Evolutionary conservation across 1,140 invertebrate genomes (phyloP).

Genomic region (Micrasema longulum): DNA sequence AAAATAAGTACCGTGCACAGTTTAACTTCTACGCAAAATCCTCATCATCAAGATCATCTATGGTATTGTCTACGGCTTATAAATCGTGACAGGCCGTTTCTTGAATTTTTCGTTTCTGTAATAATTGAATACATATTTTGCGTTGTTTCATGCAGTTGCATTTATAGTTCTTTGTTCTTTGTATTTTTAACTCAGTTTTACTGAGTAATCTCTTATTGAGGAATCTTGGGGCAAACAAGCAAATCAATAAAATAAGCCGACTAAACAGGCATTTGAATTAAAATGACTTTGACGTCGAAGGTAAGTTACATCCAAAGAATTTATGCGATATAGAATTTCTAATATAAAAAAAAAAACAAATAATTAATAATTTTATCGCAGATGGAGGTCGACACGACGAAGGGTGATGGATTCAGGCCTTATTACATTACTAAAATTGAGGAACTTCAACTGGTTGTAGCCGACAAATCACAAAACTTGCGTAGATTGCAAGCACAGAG

Average conservation of each 20-base stretch:
- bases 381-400: conserved; percentile 90
- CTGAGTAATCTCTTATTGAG: neutral
- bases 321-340: too few relatives aligned
- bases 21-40: too few relatives aligned
- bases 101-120: neutral
- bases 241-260: neutral
- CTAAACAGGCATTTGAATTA: neutral
- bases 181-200: too few relatives aligned
- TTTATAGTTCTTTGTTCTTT: neutral
- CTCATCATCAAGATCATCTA: too few relatives aligned
- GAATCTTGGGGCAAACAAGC: neutral
- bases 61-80: conserved; percentile 31
- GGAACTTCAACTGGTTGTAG: conserved; percentile 93
- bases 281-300: conserved; percentile 38
- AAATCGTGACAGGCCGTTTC: conserved; percentile 35
- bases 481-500: conserved; percentile 97
- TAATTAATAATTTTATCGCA: too few relatives aligned
- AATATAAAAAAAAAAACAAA: too few relatives aligned
- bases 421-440: conserved; percentile 99
- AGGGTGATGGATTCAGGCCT: conserved; percentile 90
- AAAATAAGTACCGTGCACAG: too few relatives aligned
- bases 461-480: conserved; percentile 98
- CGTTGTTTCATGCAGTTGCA: neutral
- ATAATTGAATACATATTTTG: neutral
- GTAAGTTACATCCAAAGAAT: neutral